A percentile compares a stretch with the other conserved stretches of the same genome.
These are phyloP conservation scores for Tylochromis polylepis DNA, from an alignment of 2,113 vertebrate genomes.

Conservation along the genomic window DNA sequence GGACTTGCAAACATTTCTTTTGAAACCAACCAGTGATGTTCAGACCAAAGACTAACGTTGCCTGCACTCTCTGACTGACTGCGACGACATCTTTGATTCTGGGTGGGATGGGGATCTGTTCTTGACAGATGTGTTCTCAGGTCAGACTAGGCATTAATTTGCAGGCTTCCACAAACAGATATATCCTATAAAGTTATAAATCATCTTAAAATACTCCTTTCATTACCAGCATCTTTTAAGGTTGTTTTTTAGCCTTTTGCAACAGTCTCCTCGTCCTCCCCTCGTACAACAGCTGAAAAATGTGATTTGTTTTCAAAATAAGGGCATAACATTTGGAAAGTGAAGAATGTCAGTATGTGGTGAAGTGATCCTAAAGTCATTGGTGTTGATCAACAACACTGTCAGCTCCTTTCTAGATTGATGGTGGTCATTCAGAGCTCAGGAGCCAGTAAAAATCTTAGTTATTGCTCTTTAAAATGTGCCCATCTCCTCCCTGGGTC, in stretches of 20 bases:
- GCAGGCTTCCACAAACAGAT: background rate
- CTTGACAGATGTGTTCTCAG: background rate
- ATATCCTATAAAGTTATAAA: background rate
- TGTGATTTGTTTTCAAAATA: conserved; percentile 31
- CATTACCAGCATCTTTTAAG: background rate
- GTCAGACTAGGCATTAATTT: background rate
- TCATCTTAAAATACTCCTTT: background rate
- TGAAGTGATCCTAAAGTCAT: conserved; percentile 22
- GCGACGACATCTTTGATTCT: background rate
- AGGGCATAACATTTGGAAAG: conserved; percentile 19
- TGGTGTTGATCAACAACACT: conserved; percentile 49
- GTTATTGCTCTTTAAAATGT: conserved; percentile 41
- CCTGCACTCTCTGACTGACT: background rate
- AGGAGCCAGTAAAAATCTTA: background rate
- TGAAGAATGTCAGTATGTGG: conserved; percentile 35
- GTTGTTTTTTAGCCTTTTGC: background rate
- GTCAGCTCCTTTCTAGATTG: conserved; percentile 12
- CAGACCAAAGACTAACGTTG: background rate
- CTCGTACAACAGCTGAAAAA: conserved; percentile 1
- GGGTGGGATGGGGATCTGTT: background rate
- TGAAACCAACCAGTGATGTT: background rate
- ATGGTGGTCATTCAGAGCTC: conserved; percentile 30
- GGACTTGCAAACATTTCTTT: background rate
- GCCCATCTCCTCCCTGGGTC: background rate
- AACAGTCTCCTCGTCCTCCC: background rate